phyloP scores from a whole-genome alignment of 2,113 vertebrate genomes.

The Myanophis thanlyinensis region DNA sequence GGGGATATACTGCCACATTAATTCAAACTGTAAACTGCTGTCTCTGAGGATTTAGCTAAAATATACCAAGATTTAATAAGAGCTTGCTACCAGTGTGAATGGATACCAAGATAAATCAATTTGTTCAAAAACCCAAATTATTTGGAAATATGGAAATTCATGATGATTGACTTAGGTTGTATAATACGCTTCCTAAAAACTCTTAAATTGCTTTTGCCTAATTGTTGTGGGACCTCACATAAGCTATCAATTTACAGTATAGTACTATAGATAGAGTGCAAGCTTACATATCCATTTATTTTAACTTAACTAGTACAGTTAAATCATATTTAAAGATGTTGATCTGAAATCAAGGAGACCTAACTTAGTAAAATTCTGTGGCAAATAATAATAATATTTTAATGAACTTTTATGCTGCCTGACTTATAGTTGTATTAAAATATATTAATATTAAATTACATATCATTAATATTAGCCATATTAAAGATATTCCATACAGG shows the following conservation, averaged over 20 bases:
- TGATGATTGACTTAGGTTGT: constrained; percentile 2
- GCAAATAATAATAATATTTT: background rate
- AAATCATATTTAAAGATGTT: background rate
- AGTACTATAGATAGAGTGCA: background rate
- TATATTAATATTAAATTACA: background rate
- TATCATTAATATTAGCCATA: background rate
- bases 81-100: background rate
- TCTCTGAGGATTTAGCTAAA: constrained; percentile 31
- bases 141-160: constrained; percentile 32
- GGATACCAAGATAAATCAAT: constrained; percentile 40
- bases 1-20: constrained; percentile 18
- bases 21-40: constrained; percentile 25
- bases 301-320: background rate
- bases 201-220: background rate
- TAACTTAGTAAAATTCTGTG: background rate
- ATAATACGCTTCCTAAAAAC: background rate
- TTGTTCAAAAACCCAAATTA: constrained; percentile 11
- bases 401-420: background rate
- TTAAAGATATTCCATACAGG: background rate
- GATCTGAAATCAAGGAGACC: background rate
- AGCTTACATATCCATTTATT: background rate
- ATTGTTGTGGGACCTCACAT: background rate
- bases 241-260: background rate
- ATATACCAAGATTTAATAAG: constrained; percentile 31
- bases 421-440: background rate